Conservation (phyloP, 2,888 invertebrate genomes). For the Ariolimax columbianus region DNA sequence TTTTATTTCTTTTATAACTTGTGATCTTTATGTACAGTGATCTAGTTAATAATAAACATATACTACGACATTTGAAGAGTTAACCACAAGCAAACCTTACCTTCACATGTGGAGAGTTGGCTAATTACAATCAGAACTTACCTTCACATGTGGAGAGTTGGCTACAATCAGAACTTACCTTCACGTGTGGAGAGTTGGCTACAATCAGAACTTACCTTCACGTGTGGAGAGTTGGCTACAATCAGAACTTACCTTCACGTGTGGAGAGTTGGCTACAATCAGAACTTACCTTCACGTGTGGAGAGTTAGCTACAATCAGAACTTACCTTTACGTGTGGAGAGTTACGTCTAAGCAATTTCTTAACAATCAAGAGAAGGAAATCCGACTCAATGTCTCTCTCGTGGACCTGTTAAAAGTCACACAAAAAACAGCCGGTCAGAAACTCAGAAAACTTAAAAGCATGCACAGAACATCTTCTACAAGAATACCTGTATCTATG, state of each 20-base stretch:
- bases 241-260: neutral
- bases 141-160: conserved; percentile 85
- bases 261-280: neutral
- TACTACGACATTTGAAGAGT: neutral
- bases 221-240: too few relatives aligned
- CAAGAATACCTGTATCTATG: too few relatives aligned
- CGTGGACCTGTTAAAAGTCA: conserved; percentile 86
- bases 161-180: too few relatives aligned
- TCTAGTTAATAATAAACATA: neutral
- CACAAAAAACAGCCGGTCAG: neutral
- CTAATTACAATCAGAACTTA: conserved; percentile 75
- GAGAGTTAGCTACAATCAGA: conserved; percentile 81
- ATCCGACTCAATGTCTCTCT: conserved; percentile 94
- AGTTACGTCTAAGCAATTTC: conserved; percentile 86
- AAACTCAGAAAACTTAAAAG: too few relatives aligned
- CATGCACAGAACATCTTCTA: too few relatives aligned
- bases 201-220: too few relatives aligned
- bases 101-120: conserved; percentile 84
- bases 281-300: conserved; percentile 82
- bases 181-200: too few relatives aligned
- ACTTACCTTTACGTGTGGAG: conserved; percentile 83
- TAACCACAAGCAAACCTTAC: neutral
- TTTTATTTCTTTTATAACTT: too few relatives aligned
- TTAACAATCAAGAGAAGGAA: conserved; percentile 90
- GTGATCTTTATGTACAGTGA: too few relatives aligned